Base-by-base conservation (phyloP, 2,888 invertebrate species). In the Drosophila nr. medialis region DNA sequence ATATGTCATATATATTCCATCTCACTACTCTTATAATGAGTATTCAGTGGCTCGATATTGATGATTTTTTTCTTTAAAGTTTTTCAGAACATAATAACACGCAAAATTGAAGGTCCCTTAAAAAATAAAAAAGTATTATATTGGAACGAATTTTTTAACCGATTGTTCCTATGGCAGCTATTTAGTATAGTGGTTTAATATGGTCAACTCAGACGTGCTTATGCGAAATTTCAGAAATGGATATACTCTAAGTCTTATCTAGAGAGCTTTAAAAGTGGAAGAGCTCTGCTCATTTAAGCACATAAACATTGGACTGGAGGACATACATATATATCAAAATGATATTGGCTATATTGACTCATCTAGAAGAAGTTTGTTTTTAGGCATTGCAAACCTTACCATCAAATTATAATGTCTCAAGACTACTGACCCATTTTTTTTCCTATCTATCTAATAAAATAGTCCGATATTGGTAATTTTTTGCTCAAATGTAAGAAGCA, bases 41-140 rank as follows among this genome's bases (percentile, higher is more conserved):
- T 42, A 1, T 21, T 11, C 6, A 8, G 4, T n/a, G 4, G 0
- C 6, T 0, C 11, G 1, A 42, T 11, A 21, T 21, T 42, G 0
- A 42, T n/a, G 40, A 4, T 27, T 11, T n/a, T 36, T 5, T 11
- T 5, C 11, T n/a, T 11, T 42, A 1, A 11, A 5, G 0, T 0
- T 18, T 15, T 36, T 36, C 11, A 4, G 34, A 13, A 34, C 13
- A 1, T 30, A 30, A 1, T 7, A 0, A 29, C 7, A 29, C 29
- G 1, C 7, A 29, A 29, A 24, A 24, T 24, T 24, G 2, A 24
- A 1, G 24, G 24, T 1, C 24, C 24, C 34, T 2, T 15, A 2
- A 36, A 36, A 36, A 36, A 15, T 0, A 15, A 2, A 15, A 15
- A 6, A 0, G 6, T 36, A 18, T 36, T 0, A 6, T 2, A 36